Conservation (phyloP, 1,140 invertebrate genomes). For the Rhysida immarginata region DNA sequence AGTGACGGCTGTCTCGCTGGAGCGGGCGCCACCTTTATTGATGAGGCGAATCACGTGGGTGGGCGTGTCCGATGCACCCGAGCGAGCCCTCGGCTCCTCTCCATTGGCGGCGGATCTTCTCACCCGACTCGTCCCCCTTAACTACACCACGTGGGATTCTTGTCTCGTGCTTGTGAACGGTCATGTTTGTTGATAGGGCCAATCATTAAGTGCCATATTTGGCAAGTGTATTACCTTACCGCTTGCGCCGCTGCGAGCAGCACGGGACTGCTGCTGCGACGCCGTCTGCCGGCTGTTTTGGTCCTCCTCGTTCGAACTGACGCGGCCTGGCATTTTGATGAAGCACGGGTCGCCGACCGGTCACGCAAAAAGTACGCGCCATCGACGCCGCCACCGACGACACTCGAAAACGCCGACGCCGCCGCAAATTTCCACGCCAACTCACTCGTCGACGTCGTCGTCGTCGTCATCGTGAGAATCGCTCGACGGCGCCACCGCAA, state of each 20-base stretch:
- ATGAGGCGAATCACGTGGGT: slow-evolving; percentile 2
- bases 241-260: slow-evolving; percentile 14
- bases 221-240: slow-evolving; percentile 21
- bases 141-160: slow-evolving; percentile 23
- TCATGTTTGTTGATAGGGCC: slow-evolving; percentile 26
- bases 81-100: slow-evolving; percentile 4
- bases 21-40: slow-evolving; percentile 2
- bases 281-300: too few relatives aligned
- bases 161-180: slow-evolving; percentile 16
- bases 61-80: slow-evolving; percentile 7
- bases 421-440: not conserved
- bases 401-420: not conserved
- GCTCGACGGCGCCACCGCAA: not conserved
- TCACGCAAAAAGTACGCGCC: not conserved
- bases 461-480: not conserved
- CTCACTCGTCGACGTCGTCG: not conserved
- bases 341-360: slow-evolving; percentile 1
- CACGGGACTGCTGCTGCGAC: not conserved
- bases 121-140: slow-evolving; percentile 12
- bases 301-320: too few relatives aligned
- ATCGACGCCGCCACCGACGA: not conserved
- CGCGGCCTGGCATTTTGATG: not conserved
- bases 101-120: not conserved
- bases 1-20: slow-evolving; percentile 16
- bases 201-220: slow-evolving; percentile 25